Percentiles rank a stretch among this genome's conserved stretches.
phyloP scores from a whole-genome alignment of 2,888 invertebrate genomes.

The Orgyia antiqua region DNA sequence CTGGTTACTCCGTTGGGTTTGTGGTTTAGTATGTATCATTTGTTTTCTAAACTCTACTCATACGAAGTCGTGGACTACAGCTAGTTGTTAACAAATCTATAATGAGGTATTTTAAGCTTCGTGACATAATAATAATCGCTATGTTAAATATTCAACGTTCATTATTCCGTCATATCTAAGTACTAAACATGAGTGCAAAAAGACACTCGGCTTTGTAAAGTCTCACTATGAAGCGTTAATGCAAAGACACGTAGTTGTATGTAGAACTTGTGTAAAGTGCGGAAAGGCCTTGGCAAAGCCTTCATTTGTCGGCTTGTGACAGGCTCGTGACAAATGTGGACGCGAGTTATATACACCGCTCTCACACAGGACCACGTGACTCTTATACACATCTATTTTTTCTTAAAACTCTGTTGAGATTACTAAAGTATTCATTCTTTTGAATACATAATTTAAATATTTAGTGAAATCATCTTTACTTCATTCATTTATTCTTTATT shows the following conservation, averaged over 20 bases:
- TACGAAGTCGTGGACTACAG: no score
- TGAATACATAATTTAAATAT: no score
- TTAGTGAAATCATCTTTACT: no score
- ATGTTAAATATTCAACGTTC: slow-evolving; percentile 52
- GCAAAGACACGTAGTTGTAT: slow-evolving; percentile 73
- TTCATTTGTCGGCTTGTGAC: slow-evolving; percentile 78
- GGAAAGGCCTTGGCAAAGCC: slow-evolving; percentile 69
- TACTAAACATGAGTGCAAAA: slow-evolving; percentile 58
- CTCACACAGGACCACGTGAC: slow-evolving; percentile 38
- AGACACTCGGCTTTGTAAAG: slow-evolving; percentile 63
- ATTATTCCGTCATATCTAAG: slow-evolving; percentile 66
- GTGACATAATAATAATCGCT: slow-evolving; percentile 19
- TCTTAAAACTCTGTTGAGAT: slow-evolving; percentile 36
- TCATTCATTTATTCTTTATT: no score
- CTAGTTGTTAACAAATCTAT: no score
- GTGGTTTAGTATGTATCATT: no score
- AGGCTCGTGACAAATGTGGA: slow-evolving; percentile 75
- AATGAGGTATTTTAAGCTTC: slow-evolving; percentile 19
- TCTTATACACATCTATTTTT: slow-evolving; percentile 58
- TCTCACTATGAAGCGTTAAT: slow-evolving; percentile 68
- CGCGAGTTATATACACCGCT: slow-evolving; percentile 55
- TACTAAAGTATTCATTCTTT: no score
- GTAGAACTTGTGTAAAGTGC: slow-evolving; percentile 75
- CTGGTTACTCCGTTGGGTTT: no score
- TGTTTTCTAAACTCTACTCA: no score